These are phyloP conservation scores for Papilio protenor DNA, from an alignment of 2,888 invertebrate genomes.

Conservation along the genomic window DNA sequence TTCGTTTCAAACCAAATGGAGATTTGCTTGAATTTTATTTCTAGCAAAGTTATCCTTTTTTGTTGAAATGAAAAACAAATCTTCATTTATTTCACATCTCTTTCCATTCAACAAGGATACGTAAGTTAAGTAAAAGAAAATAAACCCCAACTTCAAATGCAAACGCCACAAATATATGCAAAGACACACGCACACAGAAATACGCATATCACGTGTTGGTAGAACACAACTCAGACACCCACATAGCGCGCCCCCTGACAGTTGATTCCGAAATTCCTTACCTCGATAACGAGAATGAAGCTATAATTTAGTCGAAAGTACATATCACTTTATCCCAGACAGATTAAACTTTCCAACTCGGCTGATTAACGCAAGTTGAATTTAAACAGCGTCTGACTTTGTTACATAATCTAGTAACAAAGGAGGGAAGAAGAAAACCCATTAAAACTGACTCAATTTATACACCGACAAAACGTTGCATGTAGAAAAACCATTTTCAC, in stretches of 20 bases:
- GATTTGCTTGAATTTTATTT: constrained; percentile 27
- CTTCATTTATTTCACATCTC: constrained; percentile 5
- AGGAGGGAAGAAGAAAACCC: constrained; percentile 56
- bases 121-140: constrained; percentile 22
- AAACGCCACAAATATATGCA: neutral
- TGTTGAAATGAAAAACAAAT: constrained; percentile 6
- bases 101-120: neutral
- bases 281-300: constrained; percentile 40
- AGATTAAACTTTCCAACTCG: constrained; percentile 51
- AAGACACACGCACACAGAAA: neutral
- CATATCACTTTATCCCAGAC: constrained; percentile 45
- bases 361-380: constrained; percentile 57
- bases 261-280: constrained; percentile 42
- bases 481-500: constrained; percentile 44
- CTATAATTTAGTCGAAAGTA: constrained; percentile 43
- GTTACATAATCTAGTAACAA: constrained; percentile 54
- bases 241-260: constrained; percentile 36
- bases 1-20: constrained; percentile 13
- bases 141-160: constrained; percentile 24
- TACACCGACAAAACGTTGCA: constrained; percentile 41
- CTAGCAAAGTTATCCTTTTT: constrained; percentile 14
- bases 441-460: constrained; percentile 55
- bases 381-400: constrained; percentile 53
- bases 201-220: neutral
- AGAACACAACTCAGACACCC: constrained; percentile 25